phyloP scores from a whole-genome alignment of 2,113 vertebrate species.

The Cyanoderma ruficeps region DNA sequence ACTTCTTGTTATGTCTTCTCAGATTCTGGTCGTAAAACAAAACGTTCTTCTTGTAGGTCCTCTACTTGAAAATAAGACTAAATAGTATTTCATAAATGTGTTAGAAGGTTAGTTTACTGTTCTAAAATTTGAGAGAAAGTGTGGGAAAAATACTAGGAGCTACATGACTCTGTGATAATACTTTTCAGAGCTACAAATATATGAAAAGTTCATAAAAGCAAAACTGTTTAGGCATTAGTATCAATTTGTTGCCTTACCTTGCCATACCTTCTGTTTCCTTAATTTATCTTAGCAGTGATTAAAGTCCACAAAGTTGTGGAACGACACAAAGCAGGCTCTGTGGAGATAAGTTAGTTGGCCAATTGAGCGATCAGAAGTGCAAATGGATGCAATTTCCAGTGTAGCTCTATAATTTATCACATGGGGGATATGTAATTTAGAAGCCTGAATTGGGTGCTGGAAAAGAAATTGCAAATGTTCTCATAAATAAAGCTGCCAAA shows the following conservation, averaged over 20 bases:
- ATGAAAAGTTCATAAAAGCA: background rate
- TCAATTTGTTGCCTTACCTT: background rate
- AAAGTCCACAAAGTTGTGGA: background rate
- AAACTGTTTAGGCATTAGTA: background rate
- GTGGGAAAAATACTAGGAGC: background rate
- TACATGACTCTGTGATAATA: background rate
- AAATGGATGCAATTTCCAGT: conserved; percentile 34
- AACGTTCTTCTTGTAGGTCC: background rate
- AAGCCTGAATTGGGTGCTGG: conserved; percentile 24
- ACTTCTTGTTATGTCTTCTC: background rate
- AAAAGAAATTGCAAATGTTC: conserved; percentile 55
- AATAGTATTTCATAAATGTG: background rate
- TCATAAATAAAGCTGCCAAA: conserved; percentile 64
- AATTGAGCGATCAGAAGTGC: conserved; percentile 23
- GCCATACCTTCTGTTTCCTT: background rate
- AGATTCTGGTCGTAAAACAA: background rate
- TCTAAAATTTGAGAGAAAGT: background rate
- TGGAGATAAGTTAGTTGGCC: background rate
- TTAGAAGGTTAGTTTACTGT: background rate
- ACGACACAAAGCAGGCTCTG: background rate
- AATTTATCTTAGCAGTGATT: background rate
- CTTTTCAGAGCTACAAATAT: fast-evolving
- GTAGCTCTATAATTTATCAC: conserved; percentile 39
- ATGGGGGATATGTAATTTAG: conserved; percentile 25
- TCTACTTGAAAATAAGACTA: background rate